phyloP scores from a whole-genome alignment of 2,888 invertebrate genomes.

The Ophion ellenae region DNA sequence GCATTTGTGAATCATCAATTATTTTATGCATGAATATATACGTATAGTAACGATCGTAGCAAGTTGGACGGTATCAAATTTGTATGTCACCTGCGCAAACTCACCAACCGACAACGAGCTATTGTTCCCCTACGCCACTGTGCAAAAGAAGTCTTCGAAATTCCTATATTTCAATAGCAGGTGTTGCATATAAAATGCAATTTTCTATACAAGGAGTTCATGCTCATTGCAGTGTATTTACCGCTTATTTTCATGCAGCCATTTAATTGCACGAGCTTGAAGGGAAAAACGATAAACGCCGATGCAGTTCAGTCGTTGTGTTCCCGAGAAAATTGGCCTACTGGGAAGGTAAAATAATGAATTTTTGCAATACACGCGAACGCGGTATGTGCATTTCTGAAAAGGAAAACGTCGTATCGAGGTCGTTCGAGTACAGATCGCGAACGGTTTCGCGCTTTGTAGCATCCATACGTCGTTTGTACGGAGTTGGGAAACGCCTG shows the following conservation, averaged over 20 bases:
- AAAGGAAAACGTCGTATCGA: neutral
- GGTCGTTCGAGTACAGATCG: neutral
- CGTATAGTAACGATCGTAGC: conserved; percentile 10
- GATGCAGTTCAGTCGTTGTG: neutral
- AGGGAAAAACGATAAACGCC: neutral
- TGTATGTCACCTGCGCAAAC: neutral
- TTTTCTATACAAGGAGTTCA: neutral
- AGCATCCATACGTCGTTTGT: neutral
- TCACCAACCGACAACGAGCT: neutral
- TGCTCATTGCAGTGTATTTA: neutral
- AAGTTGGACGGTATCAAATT: neutral
- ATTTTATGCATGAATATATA: neutral
- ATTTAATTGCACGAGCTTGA: neutral
- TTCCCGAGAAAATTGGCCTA: neutral
- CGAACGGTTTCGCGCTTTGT: neutral
- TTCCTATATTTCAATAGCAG: neutral
- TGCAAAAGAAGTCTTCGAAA: neutral
- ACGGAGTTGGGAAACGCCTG: neutral
- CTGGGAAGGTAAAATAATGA: neutral
- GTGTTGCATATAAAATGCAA: neutral
- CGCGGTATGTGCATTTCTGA: neutral
- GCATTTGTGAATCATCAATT: conserved; percentile 53
- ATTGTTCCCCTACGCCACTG: neutral
- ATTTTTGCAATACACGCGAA: neutral
- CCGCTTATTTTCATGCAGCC: neutral